phyloP scores from a whole-genome alignment of 1,140 invertebrate species.

The Limonius californicus region DNA sequence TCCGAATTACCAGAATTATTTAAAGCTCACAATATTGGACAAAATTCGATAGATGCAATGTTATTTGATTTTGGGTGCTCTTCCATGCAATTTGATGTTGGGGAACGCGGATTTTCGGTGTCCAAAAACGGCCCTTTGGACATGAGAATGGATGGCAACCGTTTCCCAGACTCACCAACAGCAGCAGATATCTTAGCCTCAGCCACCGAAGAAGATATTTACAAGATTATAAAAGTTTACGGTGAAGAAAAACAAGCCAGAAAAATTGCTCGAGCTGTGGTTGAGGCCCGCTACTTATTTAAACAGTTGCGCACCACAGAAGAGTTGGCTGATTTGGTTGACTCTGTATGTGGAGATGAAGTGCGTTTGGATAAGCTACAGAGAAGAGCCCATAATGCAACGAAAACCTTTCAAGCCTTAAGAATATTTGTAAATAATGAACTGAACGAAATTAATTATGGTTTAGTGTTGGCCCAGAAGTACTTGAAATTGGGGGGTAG shows the following conservation, averaged over 20 bases:
- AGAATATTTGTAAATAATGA: constrained; percentile 97
- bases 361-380: constrained; percentile 66
- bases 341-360: constrained; percentile 59
- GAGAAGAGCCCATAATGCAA: constrained; percentile 75
- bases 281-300: constrained; percentile 82
- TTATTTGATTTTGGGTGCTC: constrained; percentile 95
- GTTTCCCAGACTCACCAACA: constrained; percentile 66
- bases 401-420: constrained; percentile 91
- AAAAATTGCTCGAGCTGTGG: constrained; percentile 82
- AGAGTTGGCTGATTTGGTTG: constrained; percentile 78
- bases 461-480: constrained; percentile 70
- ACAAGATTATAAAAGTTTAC: constrained; percentile 81
- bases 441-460: constrained; percentile 93
- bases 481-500: constrained; percentile 75
- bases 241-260: constrained; percentile 87
- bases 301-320: constrained; percentile 76
- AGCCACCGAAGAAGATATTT: constrained; percentile 73
- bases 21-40: constrained; percentile 52
- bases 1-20: constrained; percentile 78
- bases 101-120: constrained; percentile 80
- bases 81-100: constrained; percentile 88
- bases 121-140: constrained; percentile 83
- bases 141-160: constrained; percentile 90
- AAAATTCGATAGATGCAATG: constrained; percentile 76
- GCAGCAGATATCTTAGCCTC: constrained; percentile 82